These are phyloP conservation scores for Cyphomyrus discorhynchus DNA, from an alignment of 2,113 vertebrate genomes.

Conservation along the genomic window DNA sequence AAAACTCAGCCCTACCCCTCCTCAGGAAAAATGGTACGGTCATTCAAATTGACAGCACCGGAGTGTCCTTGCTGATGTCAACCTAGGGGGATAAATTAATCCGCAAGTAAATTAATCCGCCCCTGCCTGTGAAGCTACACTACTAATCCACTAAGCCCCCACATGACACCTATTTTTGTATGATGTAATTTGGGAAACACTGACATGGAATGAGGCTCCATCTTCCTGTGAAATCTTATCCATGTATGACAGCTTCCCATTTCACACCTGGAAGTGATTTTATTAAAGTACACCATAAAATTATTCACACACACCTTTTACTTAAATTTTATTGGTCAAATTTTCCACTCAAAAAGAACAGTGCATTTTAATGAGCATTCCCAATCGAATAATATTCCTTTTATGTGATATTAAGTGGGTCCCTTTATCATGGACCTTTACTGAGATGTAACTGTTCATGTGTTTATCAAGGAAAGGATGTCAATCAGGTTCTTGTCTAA, in stretches of 20 bases:
- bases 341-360: background rate
- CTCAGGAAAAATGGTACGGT: background rate
- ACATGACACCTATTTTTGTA: background rate
- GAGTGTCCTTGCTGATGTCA: background rate
- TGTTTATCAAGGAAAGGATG: background rate
- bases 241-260: background rate
- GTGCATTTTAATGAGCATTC: background rate
- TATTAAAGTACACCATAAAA: background rate
- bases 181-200: background rate
- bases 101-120: background rate
- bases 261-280: conserved; percentile 2
- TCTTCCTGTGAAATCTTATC: background rate
- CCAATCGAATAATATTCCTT: background rate
- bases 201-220: background rate
- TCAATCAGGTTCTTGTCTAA: background rate
- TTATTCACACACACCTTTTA: background rate
- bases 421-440: background rate
- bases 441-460: background rate
- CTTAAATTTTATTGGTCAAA: background rate
- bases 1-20: background rate
- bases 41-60: background rate
- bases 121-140: background rate
- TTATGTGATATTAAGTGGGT: background rate
- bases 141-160: background rate
- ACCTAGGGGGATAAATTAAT: background rate